A percentile compares a stretch with the other conserved stretches of the same genome.
These are phyloP conservation scores for Hippocampus barbouri DNA, from an alignment of 2,113 vertebrate species.

Conservation along the genomic window DNA sequence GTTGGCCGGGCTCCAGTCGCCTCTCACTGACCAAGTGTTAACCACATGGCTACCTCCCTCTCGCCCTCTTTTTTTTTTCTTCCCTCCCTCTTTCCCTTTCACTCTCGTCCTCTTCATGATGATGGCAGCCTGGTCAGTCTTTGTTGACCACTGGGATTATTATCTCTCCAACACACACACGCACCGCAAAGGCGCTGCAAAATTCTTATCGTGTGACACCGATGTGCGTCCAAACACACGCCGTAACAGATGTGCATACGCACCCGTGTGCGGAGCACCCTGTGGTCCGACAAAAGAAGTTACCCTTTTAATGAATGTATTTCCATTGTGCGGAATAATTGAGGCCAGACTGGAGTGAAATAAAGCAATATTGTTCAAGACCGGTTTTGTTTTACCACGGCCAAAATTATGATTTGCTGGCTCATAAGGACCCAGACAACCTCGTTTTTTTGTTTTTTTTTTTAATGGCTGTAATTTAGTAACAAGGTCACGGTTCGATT, in stretches of 20 bases:
- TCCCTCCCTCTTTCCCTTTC: slow-evolving; percentile 30
- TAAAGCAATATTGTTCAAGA: slow-evolving; percentile 11
- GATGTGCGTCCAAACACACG: slow-evolving; percentile 18
- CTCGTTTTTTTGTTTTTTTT: neutral
- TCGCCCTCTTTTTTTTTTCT: slow-evolving; percentile 32
- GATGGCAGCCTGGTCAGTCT: slow-evolving; percentile 65
- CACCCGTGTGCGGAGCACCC: slow-evolving; percentile 28
- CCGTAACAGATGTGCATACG: slow-evolving; percentile 12
- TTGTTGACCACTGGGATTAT: slow-evolving; percentile 70
- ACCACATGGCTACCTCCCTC: slow-evolving; percentile 70
- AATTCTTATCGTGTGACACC: slow-evolving; percentile 54
- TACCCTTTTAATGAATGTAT: slow-evolving; percentile 24
- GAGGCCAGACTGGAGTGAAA: slow-evolving; percentile 13
- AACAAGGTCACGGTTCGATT: neutral
- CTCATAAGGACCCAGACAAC: neutral
- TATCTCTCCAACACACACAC: slow-evolving; percentile 67
- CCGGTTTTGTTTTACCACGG: slow-evolving; percentile 18
- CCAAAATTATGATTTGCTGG: slow-evolving; percentile 8
- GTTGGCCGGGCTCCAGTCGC: slow-evolving; percentile 68
- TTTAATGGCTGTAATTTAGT: neutral
- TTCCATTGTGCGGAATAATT: slow-evolving; percentile 33
- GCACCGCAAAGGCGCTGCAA: slow-evolving; percentile 60
- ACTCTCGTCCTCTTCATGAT: slow-evolving; percentile 43
- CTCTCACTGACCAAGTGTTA: slow-evolving; percentile 73
- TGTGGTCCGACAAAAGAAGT: slow-evolving; percentile 50